These are phyloP conservation scores for Chelon labrosus DNA, from an alignment of 2,797 vertebrate species.

Conservation along the genomic window DNA sequence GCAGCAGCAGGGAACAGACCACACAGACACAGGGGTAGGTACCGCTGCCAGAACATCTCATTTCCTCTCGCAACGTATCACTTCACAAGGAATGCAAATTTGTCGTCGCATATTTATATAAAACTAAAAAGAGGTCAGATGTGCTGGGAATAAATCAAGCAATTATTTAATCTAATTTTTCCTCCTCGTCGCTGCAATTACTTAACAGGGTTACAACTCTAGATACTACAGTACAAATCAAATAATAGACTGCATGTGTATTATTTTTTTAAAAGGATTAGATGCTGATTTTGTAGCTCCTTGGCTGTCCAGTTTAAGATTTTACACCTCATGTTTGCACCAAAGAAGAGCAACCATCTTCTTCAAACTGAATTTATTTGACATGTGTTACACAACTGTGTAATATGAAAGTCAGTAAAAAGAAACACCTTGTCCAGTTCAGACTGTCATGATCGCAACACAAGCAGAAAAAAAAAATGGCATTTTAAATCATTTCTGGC, in stretches of 20 bases:
- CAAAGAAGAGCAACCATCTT: not conserved
- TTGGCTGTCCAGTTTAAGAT: not conserved
- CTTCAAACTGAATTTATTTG: not conserved
- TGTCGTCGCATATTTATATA: not conserved
- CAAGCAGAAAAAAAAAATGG: no score
- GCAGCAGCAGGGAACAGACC: constrained; percentile 63
- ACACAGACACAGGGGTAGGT: constrained; percentile 19
- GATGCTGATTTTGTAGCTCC: not conserved
- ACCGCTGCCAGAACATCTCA: not conserved
- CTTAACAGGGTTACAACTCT: not conserved
- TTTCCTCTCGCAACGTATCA: not conserved
- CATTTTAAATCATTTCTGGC: no score
- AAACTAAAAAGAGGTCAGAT: not conserved
- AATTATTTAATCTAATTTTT: not conserved
- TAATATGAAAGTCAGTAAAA: not conserved
- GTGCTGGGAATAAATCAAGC: not conserved
- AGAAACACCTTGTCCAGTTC: not conserved
- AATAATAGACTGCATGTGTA: not conserved
- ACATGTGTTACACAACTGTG: not conserved
- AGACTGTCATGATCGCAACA: not conserved
- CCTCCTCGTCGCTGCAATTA: constrained; percentile 1
- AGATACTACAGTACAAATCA: not conserved
- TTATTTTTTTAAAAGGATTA: not conserved
- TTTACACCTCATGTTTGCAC: not conserved
- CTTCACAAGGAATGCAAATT: not conserved